These are phyloP conservation scores for Pongo pygmaeus DNA, from an alignment of 2,113 vertebrate genomes.

Conservation along the genomic window DNA sequence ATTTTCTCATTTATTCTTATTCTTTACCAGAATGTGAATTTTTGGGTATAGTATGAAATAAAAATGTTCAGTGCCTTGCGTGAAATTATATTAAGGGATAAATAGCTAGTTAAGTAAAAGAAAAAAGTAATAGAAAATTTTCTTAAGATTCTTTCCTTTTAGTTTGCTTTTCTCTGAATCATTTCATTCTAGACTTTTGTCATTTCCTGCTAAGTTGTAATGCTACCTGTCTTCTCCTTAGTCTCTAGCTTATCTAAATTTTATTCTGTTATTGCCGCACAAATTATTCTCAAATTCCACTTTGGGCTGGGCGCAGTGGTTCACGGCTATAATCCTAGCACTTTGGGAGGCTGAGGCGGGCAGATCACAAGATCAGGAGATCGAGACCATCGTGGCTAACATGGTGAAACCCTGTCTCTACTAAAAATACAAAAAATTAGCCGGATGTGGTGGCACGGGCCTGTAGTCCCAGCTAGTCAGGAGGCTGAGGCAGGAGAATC, in stretches of 20 bases:
- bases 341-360: no score
- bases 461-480: no score
- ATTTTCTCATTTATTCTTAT: slow-evolving; percentile 3
- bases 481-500: no score
- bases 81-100: background rate
- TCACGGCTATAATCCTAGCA: no score
- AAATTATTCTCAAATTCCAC: background rate
- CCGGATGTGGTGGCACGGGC: no score
- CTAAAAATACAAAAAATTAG: no score
- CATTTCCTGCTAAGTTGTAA: background rate
- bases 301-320: background rate
- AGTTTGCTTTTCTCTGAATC: background rate
- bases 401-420: no score
- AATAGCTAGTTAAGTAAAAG: background rate
- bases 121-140: background rate
- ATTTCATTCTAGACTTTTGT: background rate
- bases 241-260: background rate
- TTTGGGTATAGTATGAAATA: background rate
- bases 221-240: background rate
- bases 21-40: background rate
- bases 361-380: no score
- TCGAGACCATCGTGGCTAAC: no score
- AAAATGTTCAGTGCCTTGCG: background rate
- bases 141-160: background rate
- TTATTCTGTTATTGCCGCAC: background rate